phyloP scores from a whole-genome alignment of 2,888 invertebrate species.

The Seladonia tumulorum region DNA sequence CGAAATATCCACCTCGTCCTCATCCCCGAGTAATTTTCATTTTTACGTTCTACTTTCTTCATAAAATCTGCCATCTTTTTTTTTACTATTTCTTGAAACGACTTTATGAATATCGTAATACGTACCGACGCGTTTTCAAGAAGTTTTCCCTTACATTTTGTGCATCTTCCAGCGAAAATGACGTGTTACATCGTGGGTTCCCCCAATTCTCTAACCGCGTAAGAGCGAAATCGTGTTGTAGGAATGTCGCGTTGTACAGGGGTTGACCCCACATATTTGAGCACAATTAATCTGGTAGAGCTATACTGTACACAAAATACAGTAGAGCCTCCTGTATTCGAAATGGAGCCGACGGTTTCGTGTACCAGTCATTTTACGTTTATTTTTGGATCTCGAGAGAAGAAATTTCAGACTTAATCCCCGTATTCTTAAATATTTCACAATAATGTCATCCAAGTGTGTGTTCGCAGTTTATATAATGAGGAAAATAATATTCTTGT shows the following conservation, averaged over 20 bases:
- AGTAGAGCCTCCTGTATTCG: background rate
- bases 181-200: background rate
- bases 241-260: background rate
- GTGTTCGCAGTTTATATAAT: background rate
- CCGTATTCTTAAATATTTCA: background rate
- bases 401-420: too few relatives aligned
- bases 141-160: background rate
- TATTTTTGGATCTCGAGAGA: too few relatives aligned
- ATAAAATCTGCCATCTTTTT: background rate
- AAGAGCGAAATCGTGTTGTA: slow-evolving; percentile 2
- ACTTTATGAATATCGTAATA: background rate
- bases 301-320: background rate
- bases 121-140: background rate
- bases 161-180: background rate
- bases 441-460: background rate
- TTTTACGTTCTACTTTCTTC: background rate
- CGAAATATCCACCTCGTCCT: background rate
- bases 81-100: background rate
- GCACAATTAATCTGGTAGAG: background rate
- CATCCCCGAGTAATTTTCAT: background rate
- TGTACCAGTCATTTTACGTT: background rate
- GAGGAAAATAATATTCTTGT: background rate
- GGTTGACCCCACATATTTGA: background rate
- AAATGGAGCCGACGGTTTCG: background rate
- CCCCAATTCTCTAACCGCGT: background rate